phyloP scores from a whole-genome alignment of 2,113 vertebrate species.

The Alexandromys fortis region DNA sequence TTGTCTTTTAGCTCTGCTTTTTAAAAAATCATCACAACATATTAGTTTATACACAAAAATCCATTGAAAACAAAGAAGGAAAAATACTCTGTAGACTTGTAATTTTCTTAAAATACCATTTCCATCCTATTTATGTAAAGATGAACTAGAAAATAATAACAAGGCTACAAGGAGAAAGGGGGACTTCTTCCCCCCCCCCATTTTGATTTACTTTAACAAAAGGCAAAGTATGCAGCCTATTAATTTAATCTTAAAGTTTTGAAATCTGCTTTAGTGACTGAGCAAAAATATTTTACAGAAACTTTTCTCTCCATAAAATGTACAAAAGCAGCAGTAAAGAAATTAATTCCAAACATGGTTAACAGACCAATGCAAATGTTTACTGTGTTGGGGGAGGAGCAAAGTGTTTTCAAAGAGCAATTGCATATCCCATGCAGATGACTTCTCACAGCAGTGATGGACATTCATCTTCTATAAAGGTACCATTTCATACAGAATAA shows the following conservation, averaged over 20 bases:
- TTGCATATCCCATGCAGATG: neutral
- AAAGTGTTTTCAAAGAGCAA: neutral
- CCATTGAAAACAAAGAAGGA: neutral
- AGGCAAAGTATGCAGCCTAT: neutral
- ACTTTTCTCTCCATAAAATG: neutral
- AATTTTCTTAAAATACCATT: neutral
- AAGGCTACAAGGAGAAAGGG: neutral
- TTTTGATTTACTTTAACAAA: conserved; percentile 4
- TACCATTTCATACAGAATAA: neutral
- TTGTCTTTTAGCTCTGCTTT: neutral
- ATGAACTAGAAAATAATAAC: neutral
- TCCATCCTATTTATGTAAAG: neutral
- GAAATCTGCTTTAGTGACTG: neutral
- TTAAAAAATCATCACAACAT: neutral
- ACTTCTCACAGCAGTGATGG: neutral
- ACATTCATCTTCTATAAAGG: neutral
- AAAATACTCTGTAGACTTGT: neutral
- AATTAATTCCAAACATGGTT: conserved; percentile 3
- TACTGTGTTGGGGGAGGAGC: neutral
- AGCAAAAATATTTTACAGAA: conserved; percentile 26
- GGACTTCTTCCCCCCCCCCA: neutral
- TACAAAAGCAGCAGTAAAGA: neutral
- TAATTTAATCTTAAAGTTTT: conserved; percentile 11
- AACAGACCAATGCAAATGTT: neutral
- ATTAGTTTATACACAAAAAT: conserved; percentile 9